phyloP scores from a whole-genome alignment of 2,113 vertebrate species.

The Pteruthius melanotis region DNA sequence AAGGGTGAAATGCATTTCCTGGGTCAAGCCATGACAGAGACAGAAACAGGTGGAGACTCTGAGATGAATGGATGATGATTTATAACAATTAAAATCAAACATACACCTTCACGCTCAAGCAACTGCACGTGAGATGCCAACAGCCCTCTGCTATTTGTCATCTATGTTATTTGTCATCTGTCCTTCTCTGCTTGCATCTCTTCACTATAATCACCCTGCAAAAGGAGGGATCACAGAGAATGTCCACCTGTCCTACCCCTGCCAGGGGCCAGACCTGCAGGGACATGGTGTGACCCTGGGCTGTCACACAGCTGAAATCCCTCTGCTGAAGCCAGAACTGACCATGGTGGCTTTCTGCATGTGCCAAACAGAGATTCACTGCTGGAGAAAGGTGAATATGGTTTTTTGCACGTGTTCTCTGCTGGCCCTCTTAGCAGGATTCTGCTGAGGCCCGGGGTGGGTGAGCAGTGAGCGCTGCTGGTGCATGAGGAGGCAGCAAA shows the following conservation, averaged over 20 bases:
- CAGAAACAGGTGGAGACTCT: not conserved
- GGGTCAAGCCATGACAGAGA: not conserved
- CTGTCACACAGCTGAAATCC: not conserved
- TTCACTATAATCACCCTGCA: not conserved
- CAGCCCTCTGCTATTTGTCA: not conserved
- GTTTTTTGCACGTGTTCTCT: fast-evolving
- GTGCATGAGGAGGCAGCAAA: not conserved
- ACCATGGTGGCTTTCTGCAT: fast-evolving
- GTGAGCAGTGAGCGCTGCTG: not conserved
- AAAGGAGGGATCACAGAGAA: not conserved
- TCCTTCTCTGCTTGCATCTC: not conserved
- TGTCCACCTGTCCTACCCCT: not conserved
- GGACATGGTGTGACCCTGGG: fast-evolving
- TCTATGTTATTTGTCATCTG: not conserved
- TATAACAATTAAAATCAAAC: not conserved
- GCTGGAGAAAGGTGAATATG: not conserved
- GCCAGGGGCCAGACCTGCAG: not conserved
- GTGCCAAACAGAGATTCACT: not conserved
- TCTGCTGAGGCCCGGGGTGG: not conserved
- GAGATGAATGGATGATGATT: not conserved
- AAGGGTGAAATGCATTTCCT: not conserved
- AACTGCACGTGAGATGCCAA: not conserved
- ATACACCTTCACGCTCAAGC: not conserved
- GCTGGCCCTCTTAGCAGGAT: not conserved
- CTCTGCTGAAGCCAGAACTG: not conserved